Conservation (phyloP, 2,888 invertebrate genomes). For the Acanthopleura granulata region DNA sequence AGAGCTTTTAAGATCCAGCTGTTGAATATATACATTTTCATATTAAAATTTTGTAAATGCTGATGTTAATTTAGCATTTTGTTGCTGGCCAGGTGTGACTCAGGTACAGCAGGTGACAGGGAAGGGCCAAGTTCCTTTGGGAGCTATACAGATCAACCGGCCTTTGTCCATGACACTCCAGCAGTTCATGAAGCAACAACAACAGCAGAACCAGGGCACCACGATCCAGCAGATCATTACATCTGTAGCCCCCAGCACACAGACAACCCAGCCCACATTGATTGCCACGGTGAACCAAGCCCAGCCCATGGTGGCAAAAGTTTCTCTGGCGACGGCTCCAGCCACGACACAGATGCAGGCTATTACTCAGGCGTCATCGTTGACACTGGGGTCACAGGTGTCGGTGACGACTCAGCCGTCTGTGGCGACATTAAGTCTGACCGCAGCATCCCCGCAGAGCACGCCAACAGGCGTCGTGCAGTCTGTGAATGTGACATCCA, state of each 20-base stretch:
- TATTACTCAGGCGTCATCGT: conserved; percentile 39
- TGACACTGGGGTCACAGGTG: conserved; percentile 30
- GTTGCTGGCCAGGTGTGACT: neutral
- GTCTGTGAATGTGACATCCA: neutral
- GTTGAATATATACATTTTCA: too few relatives aligned
- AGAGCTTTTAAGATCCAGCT: too few relatives aligned
- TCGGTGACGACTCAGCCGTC: conserved; percentile 21
- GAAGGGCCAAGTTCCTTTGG: conserved; percentile 47
- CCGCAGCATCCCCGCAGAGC: conserved; percentile 25
- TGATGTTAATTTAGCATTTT: too few relatives aligned
- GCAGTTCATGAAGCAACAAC: conserved; percentile 78
- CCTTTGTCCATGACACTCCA: conserved; percentile 77
- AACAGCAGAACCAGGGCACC: conserved; percentile 49
- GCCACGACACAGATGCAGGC: conserved; percentile 53
- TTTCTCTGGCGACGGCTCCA: conserved; percentile 37
- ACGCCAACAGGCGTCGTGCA: conserved; percentile 8
- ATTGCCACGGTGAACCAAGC: conserved; percentile 61
- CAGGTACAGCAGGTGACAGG: conserved; percentile 27
- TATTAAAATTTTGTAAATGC: too few relatives aligned
- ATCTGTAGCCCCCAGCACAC: conserved; percentile 15
- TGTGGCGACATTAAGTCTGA: conserved; percentile 29
- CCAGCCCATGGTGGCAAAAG: conserved; percentile 49
- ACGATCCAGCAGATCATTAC: conserved; percentile 54
- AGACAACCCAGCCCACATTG: conserved; percentile 46
- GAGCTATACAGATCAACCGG: conserved; percentile 77